Evolutionary conservation across 92 coral and sea anemone genomes (phyloP).

Genomic region (Actinostola sp.): DNA sequence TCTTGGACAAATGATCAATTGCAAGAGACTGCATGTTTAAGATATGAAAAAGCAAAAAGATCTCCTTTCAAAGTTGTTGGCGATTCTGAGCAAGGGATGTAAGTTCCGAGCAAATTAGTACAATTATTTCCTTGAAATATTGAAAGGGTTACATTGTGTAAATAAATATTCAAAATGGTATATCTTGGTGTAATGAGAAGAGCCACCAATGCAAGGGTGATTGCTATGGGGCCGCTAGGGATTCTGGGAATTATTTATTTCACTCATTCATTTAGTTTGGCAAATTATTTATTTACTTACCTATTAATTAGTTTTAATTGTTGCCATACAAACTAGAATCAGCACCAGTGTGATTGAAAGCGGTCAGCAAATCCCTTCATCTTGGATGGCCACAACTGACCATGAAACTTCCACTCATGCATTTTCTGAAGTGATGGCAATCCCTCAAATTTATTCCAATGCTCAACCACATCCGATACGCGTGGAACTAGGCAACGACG

Average conservation of each 20-base stretch:
- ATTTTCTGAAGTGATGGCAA: slow-evolving; percentile 1
- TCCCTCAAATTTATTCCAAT: slow-evolving; percentile 23
- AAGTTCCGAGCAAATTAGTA: slow-evolving; percentile 15
- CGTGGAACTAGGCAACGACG: slow-evolving; percentile 25
- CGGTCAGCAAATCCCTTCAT: slow-evolving; percentile 9
- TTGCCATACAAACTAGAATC: too few species aligned
- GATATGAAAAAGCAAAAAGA: not conserved
- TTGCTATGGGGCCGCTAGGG: not conserved
- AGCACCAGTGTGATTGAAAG: slow-evolving; percentile 14
- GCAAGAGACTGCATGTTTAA: slow-evolving; percentile 9
- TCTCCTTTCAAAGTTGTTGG: slow-evolving; percentile 11
- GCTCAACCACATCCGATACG: slow-evolving; percentile 20
- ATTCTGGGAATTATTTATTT: not conserved
- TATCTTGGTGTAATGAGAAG: too few species aligned
- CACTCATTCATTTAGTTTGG: not conserved
- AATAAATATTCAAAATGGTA: too few species aligned
- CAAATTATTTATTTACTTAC: too few species aligned
- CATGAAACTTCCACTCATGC: slow-evolving; percentile 1
- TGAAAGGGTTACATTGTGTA: too few species aligned
- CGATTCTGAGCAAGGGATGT: slow-evolving; percentile 14
- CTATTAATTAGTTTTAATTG: too few species aligned
- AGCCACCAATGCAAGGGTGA: not conserved
- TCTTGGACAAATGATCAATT: slow-evolving; percentile 8
- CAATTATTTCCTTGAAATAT: too few species aligned
- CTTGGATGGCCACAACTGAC: slow-evolving; percentile 19